phyloP scores from a whole-genome alignment of 2,797 vertebrate species.

The Oophaga sylvatica region DNA sequence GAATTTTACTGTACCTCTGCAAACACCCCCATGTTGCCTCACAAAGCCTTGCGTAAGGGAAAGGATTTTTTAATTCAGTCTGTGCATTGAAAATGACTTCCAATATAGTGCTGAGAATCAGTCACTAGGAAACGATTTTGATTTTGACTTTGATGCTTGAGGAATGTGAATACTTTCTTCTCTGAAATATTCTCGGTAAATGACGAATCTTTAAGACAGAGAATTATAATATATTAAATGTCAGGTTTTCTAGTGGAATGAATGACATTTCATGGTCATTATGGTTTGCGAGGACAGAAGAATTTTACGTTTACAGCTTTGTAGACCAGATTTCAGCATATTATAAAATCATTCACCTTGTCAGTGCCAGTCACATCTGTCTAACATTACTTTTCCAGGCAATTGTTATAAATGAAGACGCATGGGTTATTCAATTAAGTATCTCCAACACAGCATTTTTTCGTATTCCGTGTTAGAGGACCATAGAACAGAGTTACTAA shows the following conservation, averaged over 20 bases:
- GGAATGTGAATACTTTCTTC: conserved; percentile 46
- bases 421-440: conserved; percentile 23
- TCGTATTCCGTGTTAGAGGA: background rate
- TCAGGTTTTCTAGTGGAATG: conserved; percentile 57
- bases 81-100: conserved; percentile 10
- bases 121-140: conserved; percentile 50
- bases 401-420: conserved; percentile 9
- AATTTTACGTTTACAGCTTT: conserved; percentile 55
- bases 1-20: background rate
- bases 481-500: background rate
- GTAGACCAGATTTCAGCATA: conserved; percentile 48
- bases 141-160: conserved; percentile 50
- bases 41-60: background rate
- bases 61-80: background rate
- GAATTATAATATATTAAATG: conserved; percentile 60
- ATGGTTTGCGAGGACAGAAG: conserved; percentile 51
- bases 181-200: conserved; percentile 52
- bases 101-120: conserved; percentile 28
- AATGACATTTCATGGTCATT: conserved; percentile 63
- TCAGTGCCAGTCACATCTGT: conserved; percentile 40
- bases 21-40: background rate
- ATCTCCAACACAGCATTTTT: background rate
- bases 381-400: conserved; percentile 13
- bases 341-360: conserved; percentile 54
- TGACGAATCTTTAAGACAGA: conserved; percentile 55